Evolutionary conservation across 2,113 vertebrate genomes (phyloP).

Genomic region (Lagopus muta): DNA sequence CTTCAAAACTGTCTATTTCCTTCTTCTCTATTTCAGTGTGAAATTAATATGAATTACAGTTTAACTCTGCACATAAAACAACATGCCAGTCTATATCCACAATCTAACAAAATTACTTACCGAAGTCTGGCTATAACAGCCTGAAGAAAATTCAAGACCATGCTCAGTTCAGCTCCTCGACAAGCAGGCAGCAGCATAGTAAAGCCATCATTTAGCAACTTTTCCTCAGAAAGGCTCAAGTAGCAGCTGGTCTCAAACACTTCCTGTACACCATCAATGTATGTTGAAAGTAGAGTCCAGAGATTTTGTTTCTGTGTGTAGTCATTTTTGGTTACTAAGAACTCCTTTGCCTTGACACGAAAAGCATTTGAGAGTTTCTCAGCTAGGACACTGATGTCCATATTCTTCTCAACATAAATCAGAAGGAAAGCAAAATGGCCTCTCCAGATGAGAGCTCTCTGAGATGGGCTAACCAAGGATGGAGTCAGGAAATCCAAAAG

Average conservation of each 20-base stretch:
- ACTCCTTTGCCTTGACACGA: constrained; percentile 88
- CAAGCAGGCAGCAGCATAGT: constrained; percentile 92
- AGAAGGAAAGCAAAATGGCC: constrained; percentile 90
- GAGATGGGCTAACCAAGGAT: constrained; percentile 65
- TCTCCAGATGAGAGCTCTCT: constrained; percentile 88
- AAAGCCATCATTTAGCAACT: constrained; percentile 93
- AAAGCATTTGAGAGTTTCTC: constrained; percentile 86
- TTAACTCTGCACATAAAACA: neutral
- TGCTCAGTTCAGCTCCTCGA: constrained; percentile 86
- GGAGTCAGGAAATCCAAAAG: constrained; percentile 84
- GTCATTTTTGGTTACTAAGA: constrained; percentile 89
- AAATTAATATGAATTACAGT: neutral
- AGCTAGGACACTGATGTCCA: constrained; percentile 87
- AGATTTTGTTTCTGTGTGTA: constrained; percentile 85
- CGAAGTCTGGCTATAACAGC: constrained; percentile 87
- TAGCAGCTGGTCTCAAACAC: constrained; percentile 89
- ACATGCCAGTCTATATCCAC: neutral
- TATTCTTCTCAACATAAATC: constrained; percentile 88
- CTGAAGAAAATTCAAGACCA: constrained; percentile 88
- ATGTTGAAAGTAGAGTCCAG: constrained; percentile 90
- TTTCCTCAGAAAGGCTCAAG: constrained; percentile 90
- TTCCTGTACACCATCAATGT: constrained; percentile 92
- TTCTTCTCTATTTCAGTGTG: neutral
- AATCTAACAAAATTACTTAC: constrained; percentile 73
- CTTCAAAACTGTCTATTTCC: neutral